Evolutionary conservation across 2,888 invertebrate species (phyloP).

Genomic region (Pandemis corylana): DNA sequence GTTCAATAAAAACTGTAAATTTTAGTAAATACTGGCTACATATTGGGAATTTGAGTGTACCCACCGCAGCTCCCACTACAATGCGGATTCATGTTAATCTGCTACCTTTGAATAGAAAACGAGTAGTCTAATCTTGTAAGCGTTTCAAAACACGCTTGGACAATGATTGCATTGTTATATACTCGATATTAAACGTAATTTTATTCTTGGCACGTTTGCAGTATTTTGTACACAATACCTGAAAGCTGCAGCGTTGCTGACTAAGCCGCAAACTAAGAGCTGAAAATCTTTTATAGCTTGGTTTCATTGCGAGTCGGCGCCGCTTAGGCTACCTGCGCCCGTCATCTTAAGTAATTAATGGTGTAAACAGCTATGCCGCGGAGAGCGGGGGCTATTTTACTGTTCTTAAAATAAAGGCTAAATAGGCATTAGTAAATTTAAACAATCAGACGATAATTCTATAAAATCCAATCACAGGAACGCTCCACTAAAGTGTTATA

Average conservation of each 20-base stretch:
- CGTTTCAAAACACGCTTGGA: background rate
- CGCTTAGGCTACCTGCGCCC: constrained; percentile 32
- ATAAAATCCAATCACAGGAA: too few relatives aligned
- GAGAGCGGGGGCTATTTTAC: background rate
- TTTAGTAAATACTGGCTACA: constrained; percentile 8
- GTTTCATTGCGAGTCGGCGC: constrained; percentile 3
- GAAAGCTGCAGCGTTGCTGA: background rate
- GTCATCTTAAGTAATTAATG: constrained; percentile 62
- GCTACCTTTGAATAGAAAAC: background rate
- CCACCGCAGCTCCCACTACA: too few relatives aligned
- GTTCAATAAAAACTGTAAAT: too few relatives aligned
- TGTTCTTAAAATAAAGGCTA: background rate
- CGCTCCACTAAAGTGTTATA: too few relatives aligned
- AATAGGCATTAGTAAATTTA: background rate
- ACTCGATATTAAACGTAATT: background rate
- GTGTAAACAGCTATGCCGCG: constrained; percentile 48
- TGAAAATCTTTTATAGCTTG: constrained; percentile 18
- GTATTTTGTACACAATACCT: background rate
- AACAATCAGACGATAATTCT: too few relatives aligned
- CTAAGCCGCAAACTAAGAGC: constrained; percentile 5
- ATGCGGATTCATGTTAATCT: background rate
- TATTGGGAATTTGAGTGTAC: background rate
- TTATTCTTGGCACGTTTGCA: background rate
- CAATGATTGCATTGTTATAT: constrained; percentile 1
- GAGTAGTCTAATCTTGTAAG: background rate